phyloP scores from a whole-genome alignment of 1,140 invertebrate genomes.

The Steinernema khuongi region DNA sequence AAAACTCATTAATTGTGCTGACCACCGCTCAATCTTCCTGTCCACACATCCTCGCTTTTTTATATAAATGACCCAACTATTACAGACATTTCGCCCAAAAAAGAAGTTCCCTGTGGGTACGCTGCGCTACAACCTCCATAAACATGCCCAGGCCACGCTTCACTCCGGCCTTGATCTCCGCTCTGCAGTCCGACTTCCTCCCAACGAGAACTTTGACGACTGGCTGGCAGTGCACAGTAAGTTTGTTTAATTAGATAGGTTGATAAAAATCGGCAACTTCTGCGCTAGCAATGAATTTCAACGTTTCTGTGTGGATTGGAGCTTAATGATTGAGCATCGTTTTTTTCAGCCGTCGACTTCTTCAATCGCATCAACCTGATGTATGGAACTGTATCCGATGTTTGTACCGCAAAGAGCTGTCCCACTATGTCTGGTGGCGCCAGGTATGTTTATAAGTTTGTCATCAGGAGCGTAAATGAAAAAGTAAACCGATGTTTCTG shows the following conservation, averaged over 20 bases:
- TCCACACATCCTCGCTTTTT: too few species aligned
- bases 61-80: too few species aligned
- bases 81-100: slow-evolving; percentile 78
- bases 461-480: too few species aligned
- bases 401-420: slow-evolving; percentile 77
- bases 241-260: slow-evolving; percentile 18
- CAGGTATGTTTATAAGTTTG: slow-evolving; percentile 60
- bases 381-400: slow-evolving; percentile 78
- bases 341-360: slow-evolving; percentile 79
- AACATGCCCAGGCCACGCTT: slow-evolving; percentile 84
- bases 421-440: slow-evolving; percentile 83
- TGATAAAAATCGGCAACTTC: background rate
- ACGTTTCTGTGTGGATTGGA: slow-evolving; percentile 12
- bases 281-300: slow-evolving; percentile 24
- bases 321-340: background rate
- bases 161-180: slow-evolving; percentile 87
- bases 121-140: slow-evolving; percentile 81
- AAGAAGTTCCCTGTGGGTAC: slow-evolving; percentile 86
- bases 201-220: slow-evolving; percentile 80
- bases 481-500: background rate
- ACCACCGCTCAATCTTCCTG: too few species aligned
- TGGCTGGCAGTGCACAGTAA: slow-evolving; percentile 91
- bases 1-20: too few species aligned
- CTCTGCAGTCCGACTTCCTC: slow-evolving; percentile 75
- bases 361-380: slow-evolving; percentile 91